These are phyloP conservation scores for Meteorus cinctellus DNA, from an alignment of 2,888 invertebrate genomes.

Conservation along the genomic window DNA sequence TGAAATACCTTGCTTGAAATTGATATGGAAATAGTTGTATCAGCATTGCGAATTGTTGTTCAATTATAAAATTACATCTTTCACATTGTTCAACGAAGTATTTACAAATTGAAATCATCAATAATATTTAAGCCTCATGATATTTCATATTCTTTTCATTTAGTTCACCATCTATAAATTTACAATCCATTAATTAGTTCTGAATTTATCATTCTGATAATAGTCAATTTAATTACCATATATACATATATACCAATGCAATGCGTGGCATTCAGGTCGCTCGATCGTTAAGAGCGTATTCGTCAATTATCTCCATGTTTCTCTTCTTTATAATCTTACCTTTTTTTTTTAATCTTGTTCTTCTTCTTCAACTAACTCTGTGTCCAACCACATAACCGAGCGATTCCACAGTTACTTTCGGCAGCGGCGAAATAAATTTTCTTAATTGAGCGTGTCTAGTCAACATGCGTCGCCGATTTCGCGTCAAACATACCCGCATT, in stretches of 20 bases:
- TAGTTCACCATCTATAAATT: no score
- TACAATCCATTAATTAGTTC: not conserved
- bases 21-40: no score
- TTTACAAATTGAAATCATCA: no score
- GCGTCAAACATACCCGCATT: conserved; percentile 49
- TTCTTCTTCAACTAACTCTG: not conserved
- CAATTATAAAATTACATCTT: no score
- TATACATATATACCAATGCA: not conserved
- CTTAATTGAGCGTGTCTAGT: conserved; percentile 58
- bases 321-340: not conserved
- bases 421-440: conserved; percentile 59
- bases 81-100: no score
- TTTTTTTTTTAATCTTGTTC: not conserved
- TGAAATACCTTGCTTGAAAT: no score
- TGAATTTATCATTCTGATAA: conserved; percentile 4
- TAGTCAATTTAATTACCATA: conserved; percentile 12
- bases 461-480: conserved; percentile 52
- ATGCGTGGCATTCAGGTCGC: not conserved
- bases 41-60: no score
- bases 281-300: not conserved
- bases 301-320: conserved; percentile 17
- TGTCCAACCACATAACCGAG: conserved; percentile 46
- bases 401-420: conserved; percentile 49
- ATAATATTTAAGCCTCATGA: no score
- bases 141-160: no score